phyloP scores from a whole-genome alignment of 1,140 invertebrate species.

The Neodiprion pinetum region DNA sequence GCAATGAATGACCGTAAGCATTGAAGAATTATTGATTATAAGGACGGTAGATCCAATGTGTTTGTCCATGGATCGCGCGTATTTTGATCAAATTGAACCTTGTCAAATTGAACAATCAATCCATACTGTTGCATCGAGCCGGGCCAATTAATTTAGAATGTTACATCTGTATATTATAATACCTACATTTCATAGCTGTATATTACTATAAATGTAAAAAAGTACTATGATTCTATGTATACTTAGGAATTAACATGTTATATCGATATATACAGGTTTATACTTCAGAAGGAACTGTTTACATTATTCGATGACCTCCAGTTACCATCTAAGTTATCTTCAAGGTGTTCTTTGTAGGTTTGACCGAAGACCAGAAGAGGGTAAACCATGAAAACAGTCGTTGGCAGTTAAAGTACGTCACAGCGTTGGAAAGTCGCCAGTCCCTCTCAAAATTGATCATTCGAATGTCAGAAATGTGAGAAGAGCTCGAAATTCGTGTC shows the following conservation, averaged over 20 bases:
- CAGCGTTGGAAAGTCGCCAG: background rate
- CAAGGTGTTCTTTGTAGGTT: background rate
- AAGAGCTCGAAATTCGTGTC: no score
- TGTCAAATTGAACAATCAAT: background rate
- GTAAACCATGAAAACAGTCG: no score
- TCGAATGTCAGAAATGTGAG: background rate
- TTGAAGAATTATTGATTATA: no score
- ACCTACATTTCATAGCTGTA: conserved; percentile 2
- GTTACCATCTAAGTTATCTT: background rate
- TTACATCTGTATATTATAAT: background rate
- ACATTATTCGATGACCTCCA: background rate
- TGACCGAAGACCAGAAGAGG: no score
- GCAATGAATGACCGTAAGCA: no score
- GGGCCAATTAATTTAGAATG: background rate
- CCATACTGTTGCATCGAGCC: background rate
- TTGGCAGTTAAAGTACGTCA: background rate
- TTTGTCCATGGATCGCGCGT: background rate
- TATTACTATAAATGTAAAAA: conserved; percentile 6
- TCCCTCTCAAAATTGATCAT: background rate
- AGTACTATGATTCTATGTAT: background rate
- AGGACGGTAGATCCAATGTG: background rate
- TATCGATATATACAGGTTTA: background rate
- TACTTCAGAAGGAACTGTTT: background rate
- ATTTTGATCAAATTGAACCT: background rate
- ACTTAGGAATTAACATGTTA: background rate